Evolutionary conservation across 2,113 vertebrate species (phyloP).

Genomic region (Lophius piscatorius): DNA sequence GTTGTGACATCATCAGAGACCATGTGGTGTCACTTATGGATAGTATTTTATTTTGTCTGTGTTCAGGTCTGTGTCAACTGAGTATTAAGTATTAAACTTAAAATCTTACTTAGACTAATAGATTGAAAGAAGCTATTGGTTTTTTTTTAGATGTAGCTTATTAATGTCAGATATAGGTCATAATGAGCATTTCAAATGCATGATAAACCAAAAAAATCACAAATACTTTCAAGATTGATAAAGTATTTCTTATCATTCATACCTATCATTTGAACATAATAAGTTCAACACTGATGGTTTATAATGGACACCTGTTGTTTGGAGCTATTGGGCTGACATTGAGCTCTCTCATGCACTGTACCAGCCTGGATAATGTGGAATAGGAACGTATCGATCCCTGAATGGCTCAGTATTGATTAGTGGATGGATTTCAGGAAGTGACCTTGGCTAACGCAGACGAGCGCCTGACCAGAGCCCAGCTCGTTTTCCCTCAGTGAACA

Average conservation of each 20-base stretch:
- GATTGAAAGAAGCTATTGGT: too few relatives aligned
- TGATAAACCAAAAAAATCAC: too few relatives aligned
- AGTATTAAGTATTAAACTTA: too few relatives aligned
- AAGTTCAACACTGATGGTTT: background rate
- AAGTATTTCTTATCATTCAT: background rate
- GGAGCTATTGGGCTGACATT: background rate
- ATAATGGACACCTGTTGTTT: too few relatives aligned
- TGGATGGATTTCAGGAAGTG: conserved; percentile 76
- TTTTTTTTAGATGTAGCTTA: too few relatives aligned
- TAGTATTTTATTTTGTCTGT: too few relatives aligned
- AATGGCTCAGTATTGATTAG: conserved; percentile 54
- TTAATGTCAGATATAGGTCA: too few relatives aligned
- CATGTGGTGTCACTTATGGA: too few relatives aligned
- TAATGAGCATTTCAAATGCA: too few relatives aligned
- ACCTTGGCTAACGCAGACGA: conserved; percentile 66
- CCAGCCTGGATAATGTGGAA: conserved; percentile 32
- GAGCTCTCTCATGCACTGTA: conserved; percentile 24
- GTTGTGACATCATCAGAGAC: too few relatives aligned
- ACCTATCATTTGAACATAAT: background rate
- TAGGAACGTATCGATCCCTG: conserved; percentile 67
- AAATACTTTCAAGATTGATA: background rate
- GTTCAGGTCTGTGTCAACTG: too few relatives aligned
- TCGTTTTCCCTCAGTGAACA: conserved; percentile 59
- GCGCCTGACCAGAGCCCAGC: conserved; percentile 50
- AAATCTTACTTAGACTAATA: too few relatives aligned